Base-by-base conservation (phyloP, 2,888 invertebrate genomes). In the Xylophagus ater region DNA sequence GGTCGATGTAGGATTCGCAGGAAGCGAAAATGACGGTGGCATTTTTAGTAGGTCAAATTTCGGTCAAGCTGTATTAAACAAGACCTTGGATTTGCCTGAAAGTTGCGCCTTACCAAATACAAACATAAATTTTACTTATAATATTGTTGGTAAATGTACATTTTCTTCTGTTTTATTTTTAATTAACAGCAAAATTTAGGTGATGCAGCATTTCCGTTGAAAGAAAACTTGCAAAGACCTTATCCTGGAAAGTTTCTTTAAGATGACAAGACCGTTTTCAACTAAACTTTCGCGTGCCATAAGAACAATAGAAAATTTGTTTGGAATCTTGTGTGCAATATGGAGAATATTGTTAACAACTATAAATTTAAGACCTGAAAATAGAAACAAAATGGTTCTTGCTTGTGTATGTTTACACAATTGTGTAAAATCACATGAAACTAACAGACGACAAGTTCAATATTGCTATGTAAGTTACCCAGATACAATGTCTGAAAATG, bases 151-250 rank as follows among this genome's bases (percentile, higher is more conserved):
- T 14, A n/a, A n/a, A n/a, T n/a, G n/a, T n/a, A n/a, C n/a, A n/a
- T n/a, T n/a, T n/a, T n/a, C n/a, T n/a, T n/a, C n/a, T n/a, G n/a
- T n/a, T n/a, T n/a, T n/a, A n/a, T n/a, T n/a, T n/a, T n/a, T n/a
- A n/a, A n/a, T n/a, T n/a, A n/a, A n/a, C n/a, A n/a, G n/a, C n/a
- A n/a, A n/a, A n/a, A n/a, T n/a, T n/a, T n/a, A n/a, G n/a, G n/a
- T n/a, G 30, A 30, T 30, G 14, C 30, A 30, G 30, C 30, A 10
- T 30, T 30, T 30, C 30, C 30, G 12, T 15, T 30, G 30, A n/a
- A n/a, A n/a, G n/a, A n/a, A n/a, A n/a, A n/a, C n/a, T n/a, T n/a
- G n/a, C n/a, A n/a, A n/a, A n/a, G 30, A 4, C 30, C 4, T 15
- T 14, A 14, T 15, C 30, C 30, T 6, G 30, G 18, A 5, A 30